Evolutionary conservation across 2,797 vertebrate species (phyloP).

Genomic region (Pteropus rufus): DNA sequence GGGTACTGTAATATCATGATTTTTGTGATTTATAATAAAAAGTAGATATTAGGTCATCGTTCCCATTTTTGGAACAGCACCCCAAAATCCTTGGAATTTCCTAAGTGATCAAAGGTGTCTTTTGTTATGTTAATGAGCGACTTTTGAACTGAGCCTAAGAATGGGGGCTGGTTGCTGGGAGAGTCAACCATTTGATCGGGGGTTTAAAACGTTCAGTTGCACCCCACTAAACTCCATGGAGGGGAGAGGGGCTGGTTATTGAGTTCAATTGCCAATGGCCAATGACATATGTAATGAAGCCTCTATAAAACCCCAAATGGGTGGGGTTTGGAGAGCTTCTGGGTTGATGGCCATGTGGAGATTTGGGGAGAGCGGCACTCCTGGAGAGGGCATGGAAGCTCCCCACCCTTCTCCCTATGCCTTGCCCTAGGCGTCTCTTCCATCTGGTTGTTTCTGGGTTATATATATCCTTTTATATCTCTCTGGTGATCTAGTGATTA

Average conservation of each 20-base stretch:
- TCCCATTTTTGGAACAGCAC: neutral
- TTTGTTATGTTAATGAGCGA: neutral
- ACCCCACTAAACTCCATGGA: neutral
- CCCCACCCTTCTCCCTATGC: too few species aligned
- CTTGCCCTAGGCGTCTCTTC: neutral
- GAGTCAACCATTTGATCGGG: neutral
- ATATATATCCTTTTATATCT: neutral
- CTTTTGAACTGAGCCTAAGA: neutral
- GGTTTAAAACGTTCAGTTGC: neutral
- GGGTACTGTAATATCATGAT: neutral
- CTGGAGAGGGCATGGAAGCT: neutral
- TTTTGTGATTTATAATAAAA: neutral
- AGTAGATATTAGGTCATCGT: neutral
- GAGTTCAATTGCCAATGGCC: neutral
- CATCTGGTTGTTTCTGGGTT: neutral
- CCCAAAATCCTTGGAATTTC: neutral
- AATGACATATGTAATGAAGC: neutral
- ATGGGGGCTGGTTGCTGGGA: neutral
- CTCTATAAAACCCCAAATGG: neutral
- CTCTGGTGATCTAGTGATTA: neutral
- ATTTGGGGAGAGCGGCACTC: neutral
- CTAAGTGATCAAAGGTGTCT: neutral
- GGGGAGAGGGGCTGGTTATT: neutral
- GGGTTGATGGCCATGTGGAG: neutral
- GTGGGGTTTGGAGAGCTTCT: neutral